Evolutionary conservation across 2,797 vertebrate species (phyloP).

Genomic region (Poliocrania exsul): DNA sequence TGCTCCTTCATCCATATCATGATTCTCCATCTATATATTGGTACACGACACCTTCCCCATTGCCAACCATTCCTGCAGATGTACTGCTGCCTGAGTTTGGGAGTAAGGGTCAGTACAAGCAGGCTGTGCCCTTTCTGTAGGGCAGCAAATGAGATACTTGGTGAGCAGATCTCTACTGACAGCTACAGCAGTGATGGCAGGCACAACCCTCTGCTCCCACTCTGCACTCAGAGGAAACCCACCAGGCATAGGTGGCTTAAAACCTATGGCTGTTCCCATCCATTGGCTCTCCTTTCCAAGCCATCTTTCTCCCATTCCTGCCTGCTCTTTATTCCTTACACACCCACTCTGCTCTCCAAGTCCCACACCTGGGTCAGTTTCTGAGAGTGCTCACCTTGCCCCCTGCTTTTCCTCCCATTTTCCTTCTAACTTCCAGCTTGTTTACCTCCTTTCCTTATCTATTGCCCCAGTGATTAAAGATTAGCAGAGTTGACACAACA

Average conservation of each 20-base stretch:
- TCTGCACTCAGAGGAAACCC: not conserved
- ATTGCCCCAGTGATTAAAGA: constrained; percentile 3
- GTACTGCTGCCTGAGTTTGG: not conserved
- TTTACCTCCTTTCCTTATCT: not conserved
- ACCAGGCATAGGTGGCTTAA: not conserved
- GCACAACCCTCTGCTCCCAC: not conserved
- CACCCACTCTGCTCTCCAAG: not conserved
- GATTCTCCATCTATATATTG: fast-evolving
- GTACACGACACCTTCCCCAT: not conserved
- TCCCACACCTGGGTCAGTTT: not conserved
- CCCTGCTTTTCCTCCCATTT: not conserved
- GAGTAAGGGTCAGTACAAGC: not conserved
- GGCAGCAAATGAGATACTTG: not conserved
- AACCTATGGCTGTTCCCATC: not conserved
- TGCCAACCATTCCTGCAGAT: not conserved
- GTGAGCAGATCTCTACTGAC: not conserved
- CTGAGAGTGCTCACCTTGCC: not conserved
- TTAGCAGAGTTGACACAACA: not conserved
- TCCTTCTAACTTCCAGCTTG: not conserved
- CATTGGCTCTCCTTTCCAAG: not conserved
- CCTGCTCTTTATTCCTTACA: not conserved
- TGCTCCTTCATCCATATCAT: not conserved
- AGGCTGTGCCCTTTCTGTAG: not conserved
- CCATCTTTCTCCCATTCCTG: not conserved
- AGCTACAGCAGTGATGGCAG: not conserved